Base-by-base conservation (phyloP, 2,113 vertebrate species). In the Pterocles gutturalis region DNA sequence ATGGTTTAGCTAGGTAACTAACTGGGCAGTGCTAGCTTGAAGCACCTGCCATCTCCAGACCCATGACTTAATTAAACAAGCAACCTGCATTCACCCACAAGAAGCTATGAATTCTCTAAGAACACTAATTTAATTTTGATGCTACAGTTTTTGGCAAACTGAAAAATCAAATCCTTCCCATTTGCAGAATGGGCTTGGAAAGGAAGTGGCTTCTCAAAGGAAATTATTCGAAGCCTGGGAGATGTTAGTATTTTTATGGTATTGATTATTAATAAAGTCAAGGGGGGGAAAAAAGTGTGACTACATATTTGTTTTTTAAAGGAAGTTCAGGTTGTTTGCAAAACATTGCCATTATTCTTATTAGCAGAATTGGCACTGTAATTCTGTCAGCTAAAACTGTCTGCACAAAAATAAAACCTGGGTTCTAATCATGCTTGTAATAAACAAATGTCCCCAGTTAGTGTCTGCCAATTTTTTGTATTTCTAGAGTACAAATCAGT, bases 221-320 rank as follows among this genome's bases (percentile, higher is more conserved):
- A 96, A 96, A 90, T 93, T 18, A 81, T 60, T 90, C 51, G 57
- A 71, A 94, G 69, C 58, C 51, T 94, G 61, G 77, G 83, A 87
- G 9, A 62, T 90, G 55, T 76, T 95, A 81, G 45, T 95, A 18
- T 90, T 97, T 96, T 91, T 89, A 41, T 83, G 46, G 26, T 90
- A 94, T 89, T 90, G 83, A 92, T 97, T 93, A 71, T 88, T 93
- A 83, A 51, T 91, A 92, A 95, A 90, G 41, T 73, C 65, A 89
- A 85, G 58, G 46, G 43, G 58, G 46, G 43, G 21, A 67, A 84
- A 81, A 72, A 89, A 70, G 54, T 94, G 26, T 91, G 48, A 26
- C 31, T 93, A 13, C 10, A 5, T 55, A 29, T 73, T 82, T 70
- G 55, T 2, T 60, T 82, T 64, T 86, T 36, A 16, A 41, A 89